These are phyloP conservation scores for Nematolebias whitei DNA, from an alignment of 2,113 vertebrate species.

Conservation along the genomic window DNA sequence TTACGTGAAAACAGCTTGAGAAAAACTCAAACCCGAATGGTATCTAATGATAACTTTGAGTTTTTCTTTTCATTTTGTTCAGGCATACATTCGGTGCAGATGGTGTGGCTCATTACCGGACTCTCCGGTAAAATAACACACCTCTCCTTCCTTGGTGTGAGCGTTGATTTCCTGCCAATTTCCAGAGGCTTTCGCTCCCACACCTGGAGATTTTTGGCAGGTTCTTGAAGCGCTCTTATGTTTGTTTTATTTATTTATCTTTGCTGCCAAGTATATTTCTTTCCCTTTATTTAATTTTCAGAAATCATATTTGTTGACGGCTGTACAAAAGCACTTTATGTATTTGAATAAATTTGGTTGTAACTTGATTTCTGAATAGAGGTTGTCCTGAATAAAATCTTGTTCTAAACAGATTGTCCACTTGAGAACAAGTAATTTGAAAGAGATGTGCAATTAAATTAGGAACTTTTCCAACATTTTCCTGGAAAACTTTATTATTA, in stretches of 20 bases:
- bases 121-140: background rate
- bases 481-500: background rate
- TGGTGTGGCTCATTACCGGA: background rate
- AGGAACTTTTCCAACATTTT: conserved; percentile 1
- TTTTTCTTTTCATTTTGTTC: background rate
- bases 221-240: background rate
- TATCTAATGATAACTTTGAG: background rate
- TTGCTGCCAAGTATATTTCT: background rate
- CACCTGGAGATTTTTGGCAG: conserved; percentile 47
- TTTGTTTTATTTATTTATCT: background rate
- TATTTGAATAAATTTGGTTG: background rate
- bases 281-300: background rate
- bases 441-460: too few species aligned
- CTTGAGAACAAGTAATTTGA: too few species aligned
- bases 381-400: too few species aligned
- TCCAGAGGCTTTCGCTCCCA: background rate
- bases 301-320: background rate
- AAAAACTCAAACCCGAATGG: background rate
- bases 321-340: conserved; percentile 3
- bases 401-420: too few species aligned
- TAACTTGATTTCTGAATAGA: background rate
- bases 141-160: background rate
- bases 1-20: background rate
- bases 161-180: conserved; percentile 8
- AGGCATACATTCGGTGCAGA: background rate